These are phyloP conservation scores for Drosophila bifasciata DNA, from an alignment of 1,140 invertebrate species.

Conservation along the genomic window DNA sequence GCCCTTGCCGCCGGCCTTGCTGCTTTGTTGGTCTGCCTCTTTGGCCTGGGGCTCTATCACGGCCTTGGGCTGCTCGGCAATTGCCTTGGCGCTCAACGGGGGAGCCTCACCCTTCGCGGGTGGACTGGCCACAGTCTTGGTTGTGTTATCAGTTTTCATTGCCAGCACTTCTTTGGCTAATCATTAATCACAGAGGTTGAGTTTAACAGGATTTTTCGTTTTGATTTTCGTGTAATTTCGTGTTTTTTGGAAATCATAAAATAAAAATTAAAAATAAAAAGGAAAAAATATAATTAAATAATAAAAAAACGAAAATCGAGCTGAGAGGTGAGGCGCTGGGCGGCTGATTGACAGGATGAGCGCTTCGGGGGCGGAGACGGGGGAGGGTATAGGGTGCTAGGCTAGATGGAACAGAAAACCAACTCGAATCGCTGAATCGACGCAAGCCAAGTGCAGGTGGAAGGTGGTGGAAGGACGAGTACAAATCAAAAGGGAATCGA, in stretches of 20 bases:
- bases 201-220: constrained; percentile 39
- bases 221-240: constrained; percentile 43
- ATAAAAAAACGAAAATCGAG: constrained; percentile 14
- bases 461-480: constrained; percentile 16
- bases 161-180: constrained; percentile 32
- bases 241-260: constrained; percentile 39
- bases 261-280: constrained; percentile 23
- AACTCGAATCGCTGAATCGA: constrained; percentile 17
- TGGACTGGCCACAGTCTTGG: constrained; percentile 41
- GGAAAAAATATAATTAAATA: constrained; percentile 8
- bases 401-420: constrained; percentile 21
- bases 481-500: constrained; percentile 25
- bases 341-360: constrained; percentile 43
- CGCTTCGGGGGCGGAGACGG: background rate
- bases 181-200: constrained; percentile 44
- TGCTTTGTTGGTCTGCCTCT: constrained; percentile 2
- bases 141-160: constrained; percentile 19
- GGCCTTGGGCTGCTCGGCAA: constrained; percentile 54
- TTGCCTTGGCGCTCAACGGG: constrained; percentile 18
- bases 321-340: constrained; percentile 41
- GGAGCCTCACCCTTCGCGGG: constrained; percentile 10
- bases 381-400: too few relatives aligned
- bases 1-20: constrained; percentile 27
- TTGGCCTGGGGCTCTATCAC: constrained; percentile 35
- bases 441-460: constrained; percentile 26